Evolutionary conservation across 2,113 vertebrate species (phyloP).

Genomic region (Nyctereutes procyonoides): DNA sequence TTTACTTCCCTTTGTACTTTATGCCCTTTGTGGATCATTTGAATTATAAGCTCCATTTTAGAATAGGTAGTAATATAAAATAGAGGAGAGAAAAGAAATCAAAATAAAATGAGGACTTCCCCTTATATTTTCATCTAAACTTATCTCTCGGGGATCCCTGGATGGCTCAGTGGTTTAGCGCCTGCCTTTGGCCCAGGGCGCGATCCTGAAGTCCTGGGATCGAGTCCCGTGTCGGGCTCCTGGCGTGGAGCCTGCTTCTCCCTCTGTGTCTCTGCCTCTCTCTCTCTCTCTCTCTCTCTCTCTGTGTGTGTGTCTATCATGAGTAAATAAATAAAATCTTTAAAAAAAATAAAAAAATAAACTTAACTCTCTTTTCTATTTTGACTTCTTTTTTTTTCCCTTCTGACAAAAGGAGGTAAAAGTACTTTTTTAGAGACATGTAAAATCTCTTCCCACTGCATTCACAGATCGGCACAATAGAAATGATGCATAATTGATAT

Average conservation of each 20-base stretch:
- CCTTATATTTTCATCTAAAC: constrained; percentile 39
- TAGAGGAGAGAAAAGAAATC: constrained; percentile 37
- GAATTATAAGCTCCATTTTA: constrained; percentile 52
- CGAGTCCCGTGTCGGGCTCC: no score
- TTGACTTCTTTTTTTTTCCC: neutral
- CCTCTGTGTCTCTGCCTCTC: no score
- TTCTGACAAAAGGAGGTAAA: neutral
- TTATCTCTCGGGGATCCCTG: neutral
- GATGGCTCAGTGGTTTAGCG: no score
- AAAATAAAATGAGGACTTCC: constrained; percentile 53
- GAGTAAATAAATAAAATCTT: no score
- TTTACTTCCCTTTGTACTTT: constrained; percentile 19
- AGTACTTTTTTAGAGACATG: neutral
- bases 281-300: no score
- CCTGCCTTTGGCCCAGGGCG: no score
- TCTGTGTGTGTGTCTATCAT: no score
- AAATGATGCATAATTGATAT: neutral
- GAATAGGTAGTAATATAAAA: constrained; percentile 35
- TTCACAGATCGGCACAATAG: neutral
- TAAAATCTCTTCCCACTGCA: neutral
- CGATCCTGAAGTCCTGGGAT: no score
- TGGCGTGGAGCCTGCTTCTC: no score
- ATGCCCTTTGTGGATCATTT: neutral
- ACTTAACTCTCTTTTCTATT: constrained; percentile 25
- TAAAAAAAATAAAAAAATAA: neutral